A percentile compares a stretch with the other conserved stretches of the same genome.
These are phyloP conservation scores for Botrylloides violaceus DNA, from an alignment of 23 tunicate species.

Conservation along the genomic window DNA sequence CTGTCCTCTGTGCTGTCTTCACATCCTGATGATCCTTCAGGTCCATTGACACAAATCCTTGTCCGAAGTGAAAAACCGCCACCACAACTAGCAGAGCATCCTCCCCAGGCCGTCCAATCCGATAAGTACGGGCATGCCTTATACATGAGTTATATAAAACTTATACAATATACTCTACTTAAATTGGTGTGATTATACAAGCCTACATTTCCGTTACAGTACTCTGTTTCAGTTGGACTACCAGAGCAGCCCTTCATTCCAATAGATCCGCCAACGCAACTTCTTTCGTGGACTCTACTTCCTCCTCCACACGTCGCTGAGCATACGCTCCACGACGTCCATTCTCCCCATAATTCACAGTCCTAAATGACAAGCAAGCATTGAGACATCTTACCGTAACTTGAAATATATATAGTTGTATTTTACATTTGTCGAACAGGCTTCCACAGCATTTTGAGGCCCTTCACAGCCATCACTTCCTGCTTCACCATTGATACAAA, in stretches of 20 bases:
- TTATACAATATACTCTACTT: too few species aligned
- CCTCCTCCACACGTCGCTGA: slow-evolving; percentile 34
- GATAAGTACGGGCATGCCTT: slow-evolving; percentile 24
- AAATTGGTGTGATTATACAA: too few species aligned
- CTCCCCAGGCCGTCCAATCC: slow-evolving; percentile 43
- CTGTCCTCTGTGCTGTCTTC: neutral
- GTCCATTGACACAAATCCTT: slow-evolving; percentile 22
- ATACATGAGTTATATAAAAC: neutral
- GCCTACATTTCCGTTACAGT: slow-evolving; percentile 20
- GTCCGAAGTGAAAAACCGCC: slow-evolving; percentile 24
- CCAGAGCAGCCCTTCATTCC: slow-evolving; percentile 27
- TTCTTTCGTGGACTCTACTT: slow-evolving; percentile 12
- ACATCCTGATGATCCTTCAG: slow-evolving; percentile 1
- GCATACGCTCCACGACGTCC: slow-evolving; percentile 23
- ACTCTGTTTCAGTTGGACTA: neutral
- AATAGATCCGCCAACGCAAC: neutral
- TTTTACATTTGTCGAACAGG: slow-evolving; percentile 10
- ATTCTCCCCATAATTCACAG: slow-evolving; percentile 29
- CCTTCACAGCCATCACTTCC: slow-evolving; percentile 24
- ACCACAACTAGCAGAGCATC: slow-evolving; percentile 43
- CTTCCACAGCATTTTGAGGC: neutral
- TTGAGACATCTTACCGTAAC: too few species aligned
- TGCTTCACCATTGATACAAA: slow-evolving; percentile 24
- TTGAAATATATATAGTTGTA: neutral
- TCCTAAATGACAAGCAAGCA: too few species aligned